Evolutionary conservation across 2,797 vertebrate species (phyloP), one percentile per base, ranked within the genome.

Genomic region (Eurystomus glaucurus): DNA sequence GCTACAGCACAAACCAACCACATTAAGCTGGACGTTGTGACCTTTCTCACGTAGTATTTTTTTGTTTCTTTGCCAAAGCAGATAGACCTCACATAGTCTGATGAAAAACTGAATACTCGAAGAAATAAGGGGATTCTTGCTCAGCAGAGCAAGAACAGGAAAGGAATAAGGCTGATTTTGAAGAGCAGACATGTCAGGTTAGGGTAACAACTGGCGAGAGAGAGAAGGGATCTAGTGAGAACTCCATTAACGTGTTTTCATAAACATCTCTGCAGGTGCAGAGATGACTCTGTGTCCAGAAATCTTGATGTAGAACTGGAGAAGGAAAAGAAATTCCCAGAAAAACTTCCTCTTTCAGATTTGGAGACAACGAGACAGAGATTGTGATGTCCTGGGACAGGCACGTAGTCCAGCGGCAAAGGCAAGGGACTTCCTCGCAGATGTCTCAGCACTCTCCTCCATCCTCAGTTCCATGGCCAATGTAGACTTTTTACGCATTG

Each of bases 51-150:
- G 29, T 2, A 61, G 3, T 4, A 11, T 10, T 74, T 84, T 17
- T 65, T 17, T 43, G 48, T 61, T 75, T 33, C 72, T 65, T 51
- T 89, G 74, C 77, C 64, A 66, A 41, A 31, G 77, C 51, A 79
- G 61, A 61, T 2, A 88, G 62, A 54, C 46, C 74, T 54, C 55
- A 48, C 14, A 14, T 0, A 57, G 54, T 7, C 21, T 76, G 62
- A 82, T 41, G 55, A 74, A 64, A 95, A 93, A 12, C 28, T 6
- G 66, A 58, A 65, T 3, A 13, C 86, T 29, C 29, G 22, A 45
- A 72, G 71, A 52, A 88, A 79, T 35, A 39, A 7, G 3, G 20
- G 51, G 60, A 91, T 89, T 83, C 41, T 43, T 13, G 41, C 41
- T 43, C 41, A 46, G 21, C 11, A 65, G 84, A 68, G 31, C 57